Conservation (phyloP, 1,140 invertebrate genomes). For the Geopemphigus sp. region DNA sequence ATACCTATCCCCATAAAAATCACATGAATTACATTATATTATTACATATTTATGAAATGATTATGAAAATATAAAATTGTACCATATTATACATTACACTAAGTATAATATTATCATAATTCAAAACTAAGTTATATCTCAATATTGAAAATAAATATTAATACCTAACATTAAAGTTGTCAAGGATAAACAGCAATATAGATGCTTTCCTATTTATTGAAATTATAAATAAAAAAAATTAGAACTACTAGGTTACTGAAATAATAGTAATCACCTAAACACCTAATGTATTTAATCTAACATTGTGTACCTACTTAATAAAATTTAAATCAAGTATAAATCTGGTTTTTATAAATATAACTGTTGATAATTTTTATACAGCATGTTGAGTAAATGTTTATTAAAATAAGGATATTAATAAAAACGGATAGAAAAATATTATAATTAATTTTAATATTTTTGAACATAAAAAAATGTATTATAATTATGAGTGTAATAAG, state of each 20-base stretch:
- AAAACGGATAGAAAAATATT: not conserved
- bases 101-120: conserved; percentile 12
- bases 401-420: not conserved
- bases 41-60: conserved; percentile 8
- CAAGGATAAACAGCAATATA: not conserved
- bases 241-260: conserved; percentile 7
- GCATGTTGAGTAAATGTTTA: not conserved
- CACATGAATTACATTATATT: not conserved
- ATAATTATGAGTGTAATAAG: conserved; percentile 17
- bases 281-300: conserved; percentile 19
- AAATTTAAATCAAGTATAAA: not conserved
- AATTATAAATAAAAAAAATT: conserved; percentile 20
- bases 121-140: conserved; percentile 11
- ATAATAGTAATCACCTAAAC: conserved; percentile 22
- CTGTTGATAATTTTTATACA: not conserved
- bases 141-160: conserved; percentile 29
- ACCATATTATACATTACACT: not conserved
- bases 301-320: not conserved
- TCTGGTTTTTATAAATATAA: not conserved
- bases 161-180: conserved; percentile 7
- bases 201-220: not conserved
- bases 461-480: not conserved
- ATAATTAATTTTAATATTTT: not conserved
- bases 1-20: conserved; percentile 11
- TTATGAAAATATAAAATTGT: conserved; percentile 39